Evolutionary conservation across 2,113 vertebrate genomes (phyloP).

Genomic region (Acrocephalus kingi): DNA sequence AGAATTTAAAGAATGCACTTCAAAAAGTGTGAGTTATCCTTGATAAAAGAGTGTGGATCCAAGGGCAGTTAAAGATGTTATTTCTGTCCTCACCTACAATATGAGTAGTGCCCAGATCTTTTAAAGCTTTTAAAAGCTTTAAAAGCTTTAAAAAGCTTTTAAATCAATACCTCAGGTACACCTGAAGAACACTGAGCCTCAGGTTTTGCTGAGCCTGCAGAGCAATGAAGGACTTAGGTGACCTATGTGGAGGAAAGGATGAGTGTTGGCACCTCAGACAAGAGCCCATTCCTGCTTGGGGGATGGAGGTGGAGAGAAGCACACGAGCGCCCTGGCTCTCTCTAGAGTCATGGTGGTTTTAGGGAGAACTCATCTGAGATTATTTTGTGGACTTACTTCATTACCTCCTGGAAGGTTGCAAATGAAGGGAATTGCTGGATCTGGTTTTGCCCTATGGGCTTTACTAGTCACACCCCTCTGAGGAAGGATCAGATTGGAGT

Average conservation of each 20-base stretch:
- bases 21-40: background rate
- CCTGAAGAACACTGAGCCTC: background rate
- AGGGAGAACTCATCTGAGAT: background rate
- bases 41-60: background rate
- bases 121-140: too few relatives aligned
- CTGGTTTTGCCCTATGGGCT: background rate
- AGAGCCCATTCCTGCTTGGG: background rate
- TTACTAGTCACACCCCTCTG: background rate
- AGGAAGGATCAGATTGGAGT: background rate
- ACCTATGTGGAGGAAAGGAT: background rate
- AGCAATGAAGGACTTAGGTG: rapidly evolving
- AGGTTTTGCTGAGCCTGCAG: background rate
- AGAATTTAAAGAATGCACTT: background rate
- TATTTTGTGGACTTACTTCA: background rate
- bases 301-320: background rate
- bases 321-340: background rate
- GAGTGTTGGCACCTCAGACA: background rate
- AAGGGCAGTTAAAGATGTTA: background rate
- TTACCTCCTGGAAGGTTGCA: background rate
- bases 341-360: background rate
- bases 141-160: too few relatives aligned
- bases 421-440: background rate
- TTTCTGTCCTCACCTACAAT: background rate
- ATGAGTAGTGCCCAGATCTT: background rate
- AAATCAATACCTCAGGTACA: background rate